Evolutionary conservation across 2,888 invertebrate genomes (phyloP).

Genomic region (Himalopsyche japonica): DNA sequence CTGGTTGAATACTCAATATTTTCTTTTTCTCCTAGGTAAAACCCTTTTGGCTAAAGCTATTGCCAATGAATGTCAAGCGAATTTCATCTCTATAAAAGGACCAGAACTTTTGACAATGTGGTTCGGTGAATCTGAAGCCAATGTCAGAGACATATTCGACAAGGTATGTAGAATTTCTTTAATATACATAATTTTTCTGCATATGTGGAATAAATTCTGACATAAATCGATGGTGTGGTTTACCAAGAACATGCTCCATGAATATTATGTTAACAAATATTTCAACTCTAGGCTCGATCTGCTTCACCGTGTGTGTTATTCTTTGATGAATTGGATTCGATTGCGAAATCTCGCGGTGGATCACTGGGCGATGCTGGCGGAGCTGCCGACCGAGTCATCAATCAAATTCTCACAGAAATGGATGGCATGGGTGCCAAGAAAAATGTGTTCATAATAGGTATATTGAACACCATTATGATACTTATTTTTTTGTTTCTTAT

Average conservation of each 20-base stretch:
- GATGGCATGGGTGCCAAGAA: slow-evolving; percentile 99
- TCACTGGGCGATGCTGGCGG: slow-evolving; percentile 97
- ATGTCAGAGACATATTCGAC: slow-evolving; percentile 98
- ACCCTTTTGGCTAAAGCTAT: slow-evolving; percentile 95
- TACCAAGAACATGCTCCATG: too few relatives aligned
- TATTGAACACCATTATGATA: too few relatives aligned
- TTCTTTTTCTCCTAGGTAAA: slow-evolving; percentile 61
- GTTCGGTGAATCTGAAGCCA: slow-evolving; percentile 99
- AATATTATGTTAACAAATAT: background rate
- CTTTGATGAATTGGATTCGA: slow-evolving; percentile 99
- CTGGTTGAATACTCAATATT: too few relatives aligned
- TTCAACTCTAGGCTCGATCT: slow-evolving; percentile 78
- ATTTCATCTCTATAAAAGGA: slow-evolving; percentile 99
- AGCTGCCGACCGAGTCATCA: slow-evolving; percentile 98
- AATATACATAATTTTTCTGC: too few relatives aligned
- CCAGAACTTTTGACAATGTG: slow-evolving; percentile 99
- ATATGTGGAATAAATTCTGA: too few relatives aligned
- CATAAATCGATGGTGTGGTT: too few relatives aligned
- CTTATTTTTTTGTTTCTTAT: too few relatives aligned
- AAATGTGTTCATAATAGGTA: slow-evolving; percentile 98
- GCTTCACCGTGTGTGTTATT: slow-evolving; percentile 99
- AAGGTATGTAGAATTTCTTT: slow-evolving; percentile 66
- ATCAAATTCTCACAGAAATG: slow-evolving; percentile 99
- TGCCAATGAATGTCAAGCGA: slow-evolving; percentile 99
- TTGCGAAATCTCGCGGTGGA: slow-evolving; percentile 98